Conservation (phyloP, 2,797 vertebrate species). For the Gymnoscopelus microlampas region DNA sequence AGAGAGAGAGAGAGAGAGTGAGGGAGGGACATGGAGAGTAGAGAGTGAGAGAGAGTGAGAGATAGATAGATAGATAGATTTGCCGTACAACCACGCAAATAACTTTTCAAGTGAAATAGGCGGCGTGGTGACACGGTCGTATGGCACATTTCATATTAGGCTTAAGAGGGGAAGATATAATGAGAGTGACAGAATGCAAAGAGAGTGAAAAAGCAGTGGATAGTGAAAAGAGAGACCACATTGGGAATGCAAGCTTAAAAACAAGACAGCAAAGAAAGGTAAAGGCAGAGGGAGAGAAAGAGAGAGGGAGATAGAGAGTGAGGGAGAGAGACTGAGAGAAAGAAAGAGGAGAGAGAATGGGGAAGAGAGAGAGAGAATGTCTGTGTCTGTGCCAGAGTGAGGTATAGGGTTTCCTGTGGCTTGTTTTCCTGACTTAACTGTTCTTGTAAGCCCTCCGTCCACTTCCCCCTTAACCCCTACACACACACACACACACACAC, state of each 20-base stretch:
- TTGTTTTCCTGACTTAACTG: conserved; percentile 76
- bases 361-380: conserved; percentile 63
- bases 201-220: not conserved
- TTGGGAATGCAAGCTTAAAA: not conserved
- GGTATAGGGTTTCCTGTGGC: conserved; percentile 75
- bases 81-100: too few relatives aligned
- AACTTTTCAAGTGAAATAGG: too few relatives aligned
- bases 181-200: too few relatives aligned
- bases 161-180: too few relatives aligned
- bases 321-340: conserved; percentile 22
- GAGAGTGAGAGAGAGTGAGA: not conserved
- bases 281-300: not conserved
- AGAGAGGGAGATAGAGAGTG: conserved; percentile 2
- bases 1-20: conserved; percentile 22
- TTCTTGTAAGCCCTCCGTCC: conserved; percentile 72
- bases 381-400: conserved; percentile 68
- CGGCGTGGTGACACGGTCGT: too few relatives aligned
- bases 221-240: not conserved
- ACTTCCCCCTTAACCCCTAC: conserved; percentile 58
- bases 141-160: too few relatives aligned
- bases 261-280: not conserved
- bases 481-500: not conserved
- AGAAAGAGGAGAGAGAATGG: conserved; percentile 39
- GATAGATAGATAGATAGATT: too few relatives aligned
- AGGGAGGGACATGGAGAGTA: not conserved